phyloP scores from a whole-genome alignment of 2,797 vertebrate species.

The Acomys russatus region DNA sequence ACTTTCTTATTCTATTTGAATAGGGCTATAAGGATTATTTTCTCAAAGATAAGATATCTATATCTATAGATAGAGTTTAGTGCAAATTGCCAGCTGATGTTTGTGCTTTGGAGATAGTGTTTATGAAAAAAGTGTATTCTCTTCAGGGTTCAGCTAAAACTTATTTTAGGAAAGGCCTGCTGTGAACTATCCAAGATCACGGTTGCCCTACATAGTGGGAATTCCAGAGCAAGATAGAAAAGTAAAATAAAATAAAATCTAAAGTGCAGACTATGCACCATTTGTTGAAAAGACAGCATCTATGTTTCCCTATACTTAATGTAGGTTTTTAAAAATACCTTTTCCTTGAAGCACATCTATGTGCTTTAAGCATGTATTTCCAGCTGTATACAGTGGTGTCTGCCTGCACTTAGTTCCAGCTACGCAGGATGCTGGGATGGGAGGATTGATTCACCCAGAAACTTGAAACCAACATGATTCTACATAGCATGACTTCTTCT shows the following conservation, averaged over 20 bases:
- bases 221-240: neutral
- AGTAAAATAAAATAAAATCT: neutral
- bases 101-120: neutral
- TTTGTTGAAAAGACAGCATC: neutral
- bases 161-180: neutral
- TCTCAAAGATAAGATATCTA: neutral
- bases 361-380: neutral
- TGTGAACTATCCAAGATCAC: neutral
- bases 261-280: neutral
- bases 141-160: neutral
- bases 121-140: conserved; percentile 5
- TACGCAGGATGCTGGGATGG: neutral
- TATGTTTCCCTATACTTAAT: neutral
- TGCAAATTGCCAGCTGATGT: neutral
- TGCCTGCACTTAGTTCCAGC: neutral
- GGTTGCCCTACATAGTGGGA: neutral
- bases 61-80: neutral
- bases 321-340: neutral
- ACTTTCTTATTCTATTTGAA: neutral
- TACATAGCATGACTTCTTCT: neutral
- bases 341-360: neutral
- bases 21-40: neutral
- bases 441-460: neutral
- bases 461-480: neutral
- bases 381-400: neutral